Evolutionary conservation across 2,113 vertebrate genomes (phyloP), one percentile per base, ranked within the genome.

Genomic region (Pogonocichla stellata): DNA sequence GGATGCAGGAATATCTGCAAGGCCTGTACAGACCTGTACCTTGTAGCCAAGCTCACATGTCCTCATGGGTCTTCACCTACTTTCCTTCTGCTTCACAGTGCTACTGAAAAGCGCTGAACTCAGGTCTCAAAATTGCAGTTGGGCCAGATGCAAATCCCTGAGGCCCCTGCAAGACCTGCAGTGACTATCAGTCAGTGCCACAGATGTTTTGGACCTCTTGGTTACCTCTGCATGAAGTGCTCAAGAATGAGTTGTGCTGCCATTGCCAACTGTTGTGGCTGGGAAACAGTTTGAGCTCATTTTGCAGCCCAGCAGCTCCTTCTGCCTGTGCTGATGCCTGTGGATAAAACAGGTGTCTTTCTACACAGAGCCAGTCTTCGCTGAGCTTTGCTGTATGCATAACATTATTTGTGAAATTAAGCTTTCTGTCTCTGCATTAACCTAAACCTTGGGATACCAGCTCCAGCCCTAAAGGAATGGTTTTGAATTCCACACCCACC

Each of bases 121-220:
- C 3, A 0, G 28, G 38, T 90, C 18, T 56, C 8, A 45, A 23
- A 40, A 57, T 28, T 40, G 29, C 36, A 51, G 10, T 33, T 38
- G 33, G 10, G 6, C 18, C 38, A 71, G 43, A 71, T 0, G 0
- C 31, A 61, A 61, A 60, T 57, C 14, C 15, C 8, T n/a, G 1
- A 2, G 42, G 45, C 17, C 13, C 51, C 45, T 78, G 36, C 8
- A 62, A 71, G 42, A 80, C 38, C 38, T 54, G 11, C 24, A 70
- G 9, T 29, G 56, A 48, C 10, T 24, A 29, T 77, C 42, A 31
- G 51, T 60, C 24, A 26, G 19, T 79, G 19, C 33, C 1, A 6
- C 0, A 2, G 10, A 7, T 67, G 23, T 74, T 92, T 8, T 60
- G 70, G 74, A 58, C 28, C 40, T 56, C 50, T 23, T 56, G 25